Base-by-base conservation (phyloP, 2,888 invertebrate genomes). In the Eucera pruinosa region DNA sequence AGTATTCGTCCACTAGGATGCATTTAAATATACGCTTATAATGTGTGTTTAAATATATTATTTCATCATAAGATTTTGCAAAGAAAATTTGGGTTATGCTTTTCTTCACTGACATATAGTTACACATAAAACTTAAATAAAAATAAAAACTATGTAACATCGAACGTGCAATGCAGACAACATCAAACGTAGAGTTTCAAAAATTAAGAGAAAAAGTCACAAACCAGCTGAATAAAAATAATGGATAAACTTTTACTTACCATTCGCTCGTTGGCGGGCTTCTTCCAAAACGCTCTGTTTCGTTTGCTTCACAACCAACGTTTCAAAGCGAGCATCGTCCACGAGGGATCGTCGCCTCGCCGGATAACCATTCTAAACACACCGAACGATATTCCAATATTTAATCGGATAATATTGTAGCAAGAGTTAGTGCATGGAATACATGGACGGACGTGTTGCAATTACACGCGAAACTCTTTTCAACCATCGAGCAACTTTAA, bases 241-340 rank as follows among this genome's bases (percentile, higher is more conserved):
- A 33, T 33, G 7, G 33, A 55, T 36, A 27, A 41, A 55, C 27
- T 36, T 39, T 11, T 39, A 93, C 94, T 95, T 93, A 97, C 97
- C 97, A 94, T 97, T 97, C 88, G 97, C 96, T 90, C 97, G 95
- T 92, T 95, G 96, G 90, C 97, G 96, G 86, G 97, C 97, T 93
- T 97, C 97, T 91, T 97, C 97, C 89, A 98, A 94, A 86, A 97
- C 97, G 89, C 96, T 97, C 94, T 97, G 97, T 93, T 98, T 97
- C 92, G 96, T 97, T 94, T 98, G 98, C 93, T 97, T 97, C 91
- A 98, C 98, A 88, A 98, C 97, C 91, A 97, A 94, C 80, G 97
- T 98, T 93, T 99, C 99, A 93, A 99, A 99, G 89, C 98, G 96
- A 87, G 99, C 99, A 93, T 99, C 99, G 90, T 98, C 99, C 66